These are phyloP conservation scores for Podotricha telesiphe DNA, from an alignment of 2,888 invertebrate species.

Conservation along the genomic window DNA sequence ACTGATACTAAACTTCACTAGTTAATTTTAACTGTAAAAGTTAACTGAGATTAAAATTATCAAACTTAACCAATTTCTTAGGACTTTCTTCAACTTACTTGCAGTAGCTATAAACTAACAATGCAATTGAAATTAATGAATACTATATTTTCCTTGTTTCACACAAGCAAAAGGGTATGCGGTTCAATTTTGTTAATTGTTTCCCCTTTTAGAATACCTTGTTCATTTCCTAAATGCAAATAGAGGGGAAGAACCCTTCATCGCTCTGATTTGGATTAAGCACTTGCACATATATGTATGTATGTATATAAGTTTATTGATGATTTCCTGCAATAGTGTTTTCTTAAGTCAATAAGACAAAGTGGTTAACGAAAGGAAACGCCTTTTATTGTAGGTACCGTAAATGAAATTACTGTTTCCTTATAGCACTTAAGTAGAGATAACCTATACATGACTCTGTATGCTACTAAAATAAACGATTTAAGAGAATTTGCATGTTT, in stretches of 20 bases:
- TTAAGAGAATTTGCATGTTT: no score
- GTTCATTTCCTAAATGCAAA: constrained; percentile 15
- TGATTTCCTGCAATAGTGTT: constrained; percentile 1
- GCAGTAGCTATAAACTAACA: background rate
- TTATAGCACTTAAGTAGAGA: no score
- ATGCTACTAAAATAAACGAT: no score
- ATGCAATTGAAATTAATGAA: constrained; percentile 5
- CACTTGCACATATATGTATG: background rate
- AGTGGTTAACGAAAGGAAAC: background rate
- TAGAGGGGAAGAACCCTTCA: constrained; percentile 17
- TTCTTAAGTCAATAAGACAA: constrained; percentile 6
- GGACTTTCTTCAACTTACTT: background rate
- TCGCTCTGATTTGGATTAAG: constrained; percentile 5
- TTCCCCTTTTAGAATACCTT: constrained; percentile 5
- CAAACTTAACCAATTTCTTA: constrained; percentile 16
- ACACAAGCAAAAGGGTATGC: background rate
- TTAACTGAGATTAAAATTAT: constrained; percentile 21
- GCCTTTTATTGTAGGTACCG: background rate
- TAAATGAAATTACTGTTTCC: no score
- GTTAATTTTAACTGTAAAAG: constrained; percentile 16
- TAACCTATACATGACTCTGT: no score
- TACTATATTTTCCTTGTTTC: background rate
- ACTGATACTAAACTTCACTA: constrained; percentile 3
- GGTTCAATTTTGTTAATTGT: constrained; percentile 10
- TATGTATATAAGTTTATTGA: constrained; percentile 4